Evolutionary conservation across 2,797 vertebrate genomes (phyloP).

Genomic region (Acestrorhynchus altus): DNA sequence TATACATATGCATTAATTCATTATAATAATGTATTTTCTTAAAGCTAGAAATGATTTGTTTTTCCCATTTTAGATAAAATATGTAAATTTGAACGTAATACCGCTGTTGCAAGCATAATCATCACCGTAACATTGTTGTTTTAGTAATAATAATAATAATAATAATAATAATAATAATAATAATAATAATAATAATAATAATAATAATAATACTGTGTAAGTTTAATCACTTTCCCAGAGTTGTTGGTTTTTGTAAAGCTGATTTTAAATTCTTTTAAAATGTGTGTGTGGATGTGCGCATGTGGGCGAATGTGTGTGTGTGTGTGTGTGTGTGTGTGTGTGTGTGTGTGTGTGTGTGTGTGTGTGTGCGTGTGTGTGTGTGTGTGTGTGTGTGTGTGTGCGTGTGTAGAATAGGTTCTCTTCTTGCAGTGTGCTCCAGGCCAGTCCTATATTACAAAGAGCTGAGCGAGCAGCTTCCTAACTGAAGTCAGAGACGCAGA

Average conservation of each 20-base stretch:
- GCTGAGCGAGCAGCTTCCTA: constrained; percentile 57
- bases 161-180: constrained; percentile 54
- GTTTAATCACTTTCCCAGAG: constrained; percentile 67
- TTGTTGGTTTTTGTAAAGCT: constrained; percentile 66
- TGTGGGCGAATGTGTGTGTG: constrained; percentile 31
- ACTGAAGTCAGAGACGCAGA: constrained; percentile 60
- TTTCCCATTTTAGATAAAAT: constrained; percentile 63
- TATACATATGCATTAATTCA: constrained; percentile 61
- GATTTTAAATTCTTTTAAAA: constrained; percentile 59
- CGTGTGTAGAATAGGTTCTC: constrained; percentile 51
- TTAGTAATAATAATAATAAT: constrained; percentile 49
- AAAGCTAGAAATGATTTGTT: constrained; percentile 64
- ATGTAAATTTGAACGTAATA: constrained; percentile 60
- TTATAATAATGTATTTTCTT: constrained; percentile 51
- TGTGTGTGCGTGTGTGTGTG: constrained; percentile 36
- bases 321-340: constrained; percentile 31
- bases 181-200: constrained; percentile 33
- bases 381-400: constrained; percentile 30
- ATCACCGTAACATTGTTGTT: constrained; percentile 55
- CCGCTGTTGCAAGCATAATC: constrained; percentile 59
- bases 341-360: constrained; percentile 38
- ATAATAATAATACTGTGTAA: constrained; percentile 43
- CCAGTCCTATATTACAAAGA: constrained; percentile 65
- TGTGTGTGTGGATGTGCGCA: constrained; percentile 37
- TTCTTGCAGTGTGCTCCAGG: constrained; percentile 57